A percentile compares a stretch with the other conserved stretches of the same genome.
phyloP scores from a whole-genome alignment of 2,888 invertebrate genomes.

The Chrysotoxum bicinctum region DNA sequence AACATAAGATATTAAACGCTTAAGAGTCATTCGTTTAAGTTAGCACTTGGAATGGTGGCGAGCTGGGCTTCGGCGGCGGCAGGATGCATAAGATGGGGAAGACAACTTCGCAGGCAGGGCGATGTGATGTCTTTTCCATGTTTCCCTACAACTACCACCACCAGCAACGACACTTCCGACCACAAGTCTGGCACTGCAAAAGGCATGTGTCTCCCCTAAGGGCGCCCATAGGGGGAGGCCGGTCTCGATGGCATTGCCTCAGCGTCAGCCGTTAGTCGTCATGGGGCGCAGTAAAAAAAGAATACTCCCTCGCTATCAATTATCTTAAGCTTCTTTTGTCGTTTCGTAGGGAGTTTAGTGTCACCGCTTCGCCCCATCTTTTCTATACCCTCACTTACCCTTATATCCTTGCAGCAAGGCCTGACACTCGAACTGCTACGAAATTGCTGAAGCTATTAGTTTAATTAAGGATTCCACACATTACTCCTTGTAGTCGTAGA shows the following conservation, averaged over 20 bases:
- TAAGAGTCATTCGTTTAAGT: slow-evolving; percentile 69
- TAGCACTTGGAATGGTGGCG: slow-evolving; percentile 21
- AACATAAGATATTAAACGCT: slow-evolving; percentile 70
- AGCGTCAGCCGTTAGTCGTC: slow-evolving; percentile 10
- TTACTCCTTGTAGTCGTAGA: slow-evolving; percentile 42
- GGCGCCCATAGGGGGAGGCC: slow-evolving; percentile 34
- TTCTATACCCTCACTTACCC: slow-evolving; percentile 9
- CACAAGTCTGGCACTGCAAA: slow-evolving; percentile 43
- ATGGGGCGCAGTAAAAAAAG: slow-evolving; percentile 7
- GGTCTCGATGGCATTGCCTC: background rate
- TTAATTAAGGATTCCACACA: slow-evolving; percentile 73
- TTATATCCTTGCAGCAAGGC: background rate
- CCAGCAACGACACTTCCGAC: slow-evolving; percentile 47
- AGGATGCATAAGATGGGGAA: background rate
- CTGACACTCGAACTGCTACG: slow-evolving; percentile 43
- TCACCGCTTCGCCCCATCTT: slow-evolving; percentile 30
- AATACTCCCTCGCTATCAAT: slow-evolving; percentile 69
- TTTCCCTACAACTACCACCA: slow-evolving; percentile 20
- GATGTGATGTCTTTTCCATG: slow-evolving; percentile 39
- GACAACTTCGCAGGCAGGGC: background rate
- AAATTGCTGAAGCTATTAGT: slow-evolving; percentile 71
- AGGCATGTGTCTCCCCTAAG: slow-evolving; percentile 47
- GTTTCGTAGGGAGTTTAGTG: slow-evolving; percentile 63
- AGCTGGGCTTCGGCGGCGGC: background rate
- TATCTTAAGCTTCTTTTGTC: slow-evolving; percentile 72